A percentile compares a stretch with the other conserved stretches of the same genome.
phyloP scores from a whole-genome alignment of 2,113 vertebrate genomes.

The Acrocephalus arundinaceus region DNA sequence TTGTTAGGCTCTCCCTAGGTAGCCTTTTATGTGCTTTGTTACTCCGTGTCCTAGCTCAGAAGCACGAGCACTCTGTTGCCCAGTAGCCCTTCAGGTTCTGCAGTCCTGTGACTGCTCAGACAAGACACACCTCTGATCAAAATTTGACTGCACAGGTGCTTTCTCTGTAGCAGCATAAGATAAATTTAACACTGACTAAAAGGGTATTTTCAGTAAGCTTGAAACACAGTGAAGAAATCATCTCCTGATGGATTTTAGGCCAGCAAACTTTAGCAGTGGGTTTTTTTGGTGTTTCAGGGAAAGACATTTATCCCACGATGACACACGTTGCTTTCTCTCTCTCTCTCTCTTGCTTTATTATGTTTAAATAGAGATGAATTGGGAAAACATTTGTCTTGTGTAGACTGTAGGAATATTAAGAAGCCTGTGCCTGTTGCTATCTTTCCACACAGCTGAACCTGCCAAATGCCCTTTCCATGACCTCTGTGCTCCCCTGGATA shows the following conservation, averaged over 20 bases:
- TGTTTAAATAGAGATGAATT: conserved; percentile 23
- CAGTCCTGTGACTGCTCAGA: background rate
- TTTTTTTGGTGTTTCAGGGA: background rate
- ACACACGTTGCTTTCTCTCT: background rate
- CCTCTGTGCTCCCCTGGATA: background rate
- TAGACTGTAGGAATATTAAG: conserved; percentile 1
- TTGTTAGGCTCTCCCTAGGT: background rate
- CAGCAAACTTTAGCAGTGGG: background rate
- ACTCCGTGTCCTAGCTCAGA: background rate
- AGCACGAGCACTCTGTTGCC: background rate
- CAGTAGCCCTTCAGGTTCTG: background rate
- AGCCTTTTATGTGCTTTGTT: background rate
- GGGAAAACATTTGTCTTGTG: conserved; percentile 27
- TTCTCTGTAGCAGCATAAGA: background rate
- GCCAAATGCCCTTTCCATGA: background rate
- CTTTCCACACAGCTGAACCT: background rate
- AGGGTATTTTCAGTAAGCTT: background rate
- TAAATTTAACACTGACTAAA: background rate
- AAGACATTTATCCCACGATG: background rate
- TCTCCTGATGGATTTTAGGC: background rate
- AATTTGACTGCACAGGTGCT: background rate
- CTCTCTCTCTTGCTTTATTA: background rate
- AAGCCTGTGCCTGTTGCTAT: background rate
- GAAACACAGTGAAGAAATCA: background rate
- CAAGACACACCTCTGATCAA: conserved; percentile 1